Percentiles rank a stretch among this genome's conserved stretches.
These are phyloP conservation scores for Cricetomys ansorgei DNA, from an alignment of 2,113 vertebrate species.

Conservation along the genomic window DNA sequence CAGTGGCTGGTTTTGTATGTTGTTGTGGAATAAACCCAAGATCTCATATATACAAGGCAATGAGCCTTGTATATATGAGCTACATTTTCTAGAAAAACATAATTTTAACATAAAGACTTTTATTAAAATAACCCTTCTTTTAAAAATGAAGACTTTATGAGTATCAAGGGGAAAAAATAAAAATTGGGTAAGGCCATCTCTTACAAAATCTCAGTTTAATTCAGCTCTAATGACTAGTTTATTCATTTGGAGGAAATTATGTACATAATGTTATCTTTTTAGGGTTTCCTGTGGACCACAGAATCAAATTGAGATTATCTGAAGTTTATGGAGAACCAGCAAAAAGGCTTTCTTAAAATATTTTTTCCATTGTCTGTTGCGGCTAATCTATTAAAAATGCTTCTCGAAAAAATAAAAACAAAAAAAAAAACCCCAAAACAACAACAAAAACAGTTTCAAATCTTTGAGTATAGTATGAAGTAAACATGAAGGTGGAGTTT, in stretches of 20 bases:
- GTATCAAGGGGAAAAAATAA: not conserved
- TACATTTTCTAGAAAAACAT: not conserved
- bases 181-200: not conserved
- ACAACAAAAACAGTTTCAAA: not conserved
- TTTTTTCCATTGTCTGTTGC: not conserved
- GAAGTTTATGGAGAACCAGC: not conserved
- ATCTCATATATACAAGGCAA: not conserved
- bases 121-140: not conserved
- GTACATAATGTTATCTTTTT: not conserved
- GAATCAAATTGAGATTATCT: not conserved
- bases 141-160: not conserved
- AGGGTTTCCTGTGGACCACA: not conserved
- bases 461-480: not conserved
- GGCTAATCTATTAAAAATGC: not conserved
- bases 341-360: conserved; percentile 40
- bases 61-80: not conserved
- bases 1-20: not conserved
- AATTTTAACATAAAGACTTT: conserved; percentile 12
- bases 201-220: not conserved
- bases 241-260: not conserved
- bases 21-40: not conserved
- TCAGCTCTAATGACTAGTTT: not conserved
- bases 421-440: not conserved
- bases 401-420: not conserved
- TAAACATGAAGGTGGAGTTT: not conserved